Evolutionary conservation across 1,140 invertebrate genomes (phyloP).

Genomic region (Cotesia vestalis): DNA sequence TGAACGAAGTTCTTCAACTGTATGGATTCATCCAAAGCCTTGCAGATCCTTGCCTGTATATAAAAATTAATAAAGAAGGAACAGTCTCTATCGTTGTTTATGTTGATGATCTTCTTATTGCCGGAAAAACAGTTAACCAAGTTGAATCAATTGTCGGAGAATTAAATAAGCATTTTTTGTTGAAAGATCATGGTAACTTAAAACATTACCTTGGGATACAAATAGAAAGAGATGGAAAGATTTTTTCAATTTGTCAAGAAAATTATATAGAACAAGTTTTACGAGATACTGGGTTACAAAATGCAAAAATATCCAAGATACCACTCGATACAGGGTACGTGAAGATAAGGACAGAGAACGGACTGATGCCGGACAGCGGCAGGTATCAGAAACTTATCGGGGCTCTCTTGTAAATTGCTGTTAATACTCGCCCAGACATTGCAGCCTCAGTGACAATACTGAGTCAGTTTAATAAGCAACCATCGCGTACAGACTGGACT

Average conservation of each 20-base stretch:
- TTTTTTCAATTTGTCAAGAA: conserved; percentile 38
- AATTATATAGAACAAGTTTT: conserved; percentile 41
- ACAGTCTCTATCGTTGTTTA: conserved; percentile 29
- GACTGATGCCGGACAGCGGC: no score
- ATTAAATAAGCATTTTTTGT: conserved; percentile 4
- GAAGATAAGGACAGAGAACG: no score
- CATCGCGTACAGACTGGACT: conserved; percentile 4
- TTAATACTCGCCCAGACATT: no score
- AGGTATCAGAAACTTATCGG: no score
- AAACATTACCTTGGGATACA: conserved; percentile 16
- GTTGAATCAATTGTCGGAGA: not conserved
- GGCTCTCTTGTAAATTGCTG: no score
- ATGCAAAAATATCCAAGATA: no score
- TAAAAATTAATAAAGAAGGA: not conserved
- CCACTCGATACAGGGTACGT: no score
- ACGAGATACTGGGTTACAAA: no score
- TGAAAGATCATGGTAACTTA: conserved; percentile 27
- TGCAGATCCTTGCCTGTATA: no score
- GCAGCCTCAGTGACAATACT: no score
- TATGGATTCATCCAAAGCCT: no score
- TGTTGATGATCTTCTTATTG: conserved; percentile 35
- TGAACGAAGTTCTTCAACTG: no score
- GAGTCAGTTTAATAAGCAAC: conserved; percentile 10
- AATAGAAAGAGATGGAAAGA: conserved; percentile 5
- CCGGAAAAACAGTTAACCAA: not conserved